Evolutionary conservation across 37 sponge, comb jelly and placozoan species (phyloP).

Genomic region (Lycopodina hypogea): DNA sequence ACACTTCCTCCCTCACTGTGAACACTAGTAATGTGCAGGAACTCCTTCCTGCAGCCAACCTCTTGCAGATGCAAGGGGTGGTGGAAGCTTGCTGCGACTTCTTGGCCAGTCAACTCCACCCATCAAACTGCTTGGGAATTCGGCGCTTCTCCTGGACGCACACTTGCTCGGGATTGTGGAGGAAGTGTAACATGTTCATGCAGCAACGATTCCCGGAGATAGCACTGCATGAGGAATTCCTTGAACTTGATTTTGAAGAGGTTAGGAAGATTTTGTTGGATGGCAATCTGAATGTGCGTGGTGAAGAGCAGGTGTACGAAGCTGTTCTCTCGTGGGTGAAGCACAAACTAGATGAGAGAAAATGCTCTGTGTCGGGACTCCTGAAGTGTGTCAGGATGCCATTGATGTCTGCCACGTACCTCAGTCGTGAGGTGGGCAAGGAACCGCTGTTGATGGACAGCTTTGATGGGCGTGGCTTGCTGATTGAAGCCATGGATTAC

Average conservation of each 20-base stretch:
- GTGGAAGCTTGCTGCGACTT: constrained; percentile 60
- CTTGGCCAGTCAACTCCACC: constrained; percentile 63
- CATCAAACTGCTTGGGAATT: constrained; percentile 69
- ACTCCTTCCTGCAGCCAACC: constrained; percentile 44
- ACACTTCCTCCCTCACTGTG: constrained; percentile 30
- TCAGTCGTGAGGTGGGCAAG: constrained; percentile 71
- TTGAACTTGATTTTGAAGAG: constrained; percentile 43
- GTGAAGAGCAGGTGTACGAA: constrained; percentile 80
- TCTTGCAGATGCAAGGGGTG: constrained; percentile 62
- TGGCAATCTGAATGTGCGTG: constrained; percentile 70
- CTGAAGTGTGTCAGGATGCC: constrained; percentile 70
- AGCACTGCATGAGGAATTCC: constrained; percentile 66
- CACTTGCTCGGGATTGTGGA: constrained; percentile 35
- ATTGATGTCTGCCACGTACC: constrained; percentile 70
- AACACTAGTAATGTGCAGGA: constrained; percentile 46
- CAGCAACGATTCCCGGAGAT: constrained; percentile 79
- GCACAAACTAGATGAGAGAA: constrained; percentile 36
- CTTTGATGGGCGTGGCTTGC: constrained; percentile 62
- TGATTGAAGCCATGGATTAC: constrained; percentile 80
- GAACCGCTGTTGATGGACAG: constrained; percentile 65
- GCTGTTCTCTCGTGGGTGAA: constrained; percentile 71
- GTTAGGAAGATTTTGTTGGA: constrained; percentile 46
- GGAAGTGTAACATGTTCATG: constrained; percentile 56
- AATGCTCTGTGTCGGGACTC: constrained; percentile 29
- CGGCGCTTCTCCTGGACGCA: constrained; percentile 52